Base-by-base conservation (phyloP, 2,797 vertebrate genomes). In the Eutrigla gurnardus region DNA sequence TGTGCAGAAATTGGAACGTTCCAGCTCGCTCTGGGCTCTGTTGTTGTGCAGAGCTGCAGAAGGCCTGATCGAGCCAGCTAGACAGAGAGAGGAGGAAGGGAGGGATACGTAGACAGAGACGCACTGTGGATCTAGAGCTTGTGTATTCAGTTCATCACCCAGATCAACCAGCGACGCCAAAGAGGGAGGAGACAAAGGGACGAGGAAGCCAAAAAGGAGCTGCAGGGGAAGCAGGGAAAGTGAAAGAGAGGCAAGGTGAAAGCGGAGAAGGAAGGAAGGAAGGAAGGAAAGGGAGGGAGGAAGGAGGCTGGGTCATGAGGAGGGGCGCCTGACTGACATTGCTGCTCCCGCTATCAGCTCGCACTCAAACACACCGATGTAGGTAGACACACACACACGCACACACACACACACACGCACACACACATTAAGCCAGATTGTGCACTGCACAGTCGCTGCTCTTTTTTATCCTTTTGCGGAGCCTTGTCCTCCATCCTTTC, bases 21-120 rank as follows among this genome's bases (percentile, higher is more conserved):
- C 94, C 93, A 57, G 81, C 89, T 92, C 45, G 90, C 90, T 94
- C 89, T 82, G 86, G 85, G 91, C 91, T 93, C 94, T 95, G 95
- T 96, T 96, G 94, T 96, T 95, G 94, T 95, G 94, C 94, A 94
- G 93, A 94, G 93, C 94, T 93, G 94, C 93, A 95, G 93, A 93
- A 92, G 92, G 91, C 93, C 93, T 87, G 91, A 82, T 60, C 82
- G 88, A 92, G 91, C 86, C 87, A 91, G 91, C 80, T 77, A 91
- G 88, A 90, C 75, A 73, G 84, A 77, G 60, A 82, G 61, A 65
- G 66, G 64, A 70, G 49, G 75, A 70, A 77, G 80, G 65, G 67
- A 82, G 77, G 83, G 70, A 76, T 25, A 80, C 65, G 66, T 17
- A 75, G 71, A 83, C 66, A 75, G 74, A 85, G 65, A 55, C 54